Conservation (phyloP, 2,113 vertebrate species). For the Gymnorhina tibicen region DNA sequence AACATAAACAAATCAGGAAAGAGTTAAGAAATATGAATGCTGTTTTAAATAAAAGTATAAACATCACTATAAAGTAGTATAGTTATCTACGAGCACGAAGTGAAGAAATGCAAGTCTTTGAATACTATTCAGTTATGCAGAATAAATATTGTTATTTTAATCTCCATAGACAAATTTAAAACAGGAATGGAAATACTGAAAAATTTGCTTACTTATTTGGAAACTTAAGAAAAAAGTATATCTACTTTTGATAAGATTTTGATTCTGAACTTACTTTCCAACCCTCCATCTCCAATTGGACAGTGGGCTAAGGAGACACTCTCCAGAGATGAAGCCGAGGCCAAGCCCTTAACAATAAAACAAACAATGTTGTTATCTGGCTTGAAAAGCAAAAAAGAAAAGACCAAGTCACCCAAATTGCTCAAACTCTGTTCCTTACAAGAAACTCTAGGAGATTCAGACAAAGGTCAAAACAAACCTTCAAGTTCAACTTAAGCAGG, state of each 20-base stretch:
- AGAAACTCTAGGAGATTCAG: neutral
- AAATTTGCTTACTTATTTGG: neutral
- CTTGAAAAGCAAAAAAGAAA: neutral
- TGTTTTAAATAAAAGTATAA: neutral
- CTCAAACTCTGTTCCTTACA: neutral
- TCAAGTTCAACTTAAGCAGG: neutral
- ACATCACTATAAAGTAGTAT: neutral
- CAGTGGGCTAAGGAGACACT: conserved; percentile 87
- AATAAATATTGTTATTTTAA: neutral
- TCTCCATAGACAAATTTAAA: neutral
- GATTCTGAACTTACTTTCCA: conserved; percentile 82
- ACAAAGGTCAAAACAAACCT: neutral
- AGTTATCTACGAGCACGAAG: neutral
- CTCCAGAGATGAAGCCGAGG: conserved; percentile 79
- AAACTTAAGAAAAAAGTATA: neutral
- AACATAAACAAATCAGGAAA: neutral
- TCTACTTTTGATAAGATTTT: neutral
- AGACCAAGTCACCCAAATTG: neutral
- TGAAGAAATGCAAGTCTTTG: neutral
- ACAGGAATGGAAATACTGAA: neutral
- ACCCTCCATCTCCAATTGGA: conserved; percentile 86
- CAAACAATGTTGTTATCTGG: neutral
- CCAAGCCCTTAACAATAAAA: conserved; percentile 80
- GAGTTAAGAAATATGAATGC: neutral
- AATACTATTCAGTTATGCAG: neutral